These are phyloP conservation scores for Acanthosoma haemorrhoidale DNA, from an alignment of 2,888 invertebrate species.

Conservation along the genomic window DNA sequence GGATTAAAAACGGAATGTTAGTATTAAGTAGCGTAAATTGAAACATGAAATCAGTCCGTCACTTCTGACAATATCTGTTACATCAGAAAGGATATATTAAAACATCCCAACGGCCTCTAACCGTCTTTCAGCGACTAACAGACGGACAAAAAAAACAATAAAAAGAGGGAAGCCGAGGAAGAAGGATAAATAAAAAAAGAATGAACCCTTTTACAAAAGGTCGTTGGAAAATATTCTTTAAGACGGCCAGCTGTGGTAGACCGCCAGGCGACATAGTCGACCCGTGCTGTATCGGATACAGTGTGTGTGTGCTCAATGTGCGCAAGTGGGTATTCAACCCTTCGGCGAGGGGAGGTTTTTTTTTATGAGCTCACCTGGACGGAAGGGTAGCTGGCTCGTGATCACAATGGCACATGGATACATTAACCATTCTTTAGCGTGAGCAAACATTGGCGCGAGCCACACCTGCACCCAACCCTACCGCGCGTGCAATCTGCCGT, in stretches of 20 bases:
- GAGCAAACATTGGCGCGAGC: not conserved
- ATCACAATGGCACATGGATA: not conserved
- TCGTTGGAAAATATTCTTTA: not conserved
- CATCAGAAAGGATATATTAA: not conserved
- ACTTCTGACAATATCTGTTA: not conserved
- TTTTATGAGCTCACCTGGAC: too few species aligned
- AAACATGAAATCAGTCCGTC: too few species aligned
- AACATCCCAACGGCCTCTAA: not conserved
- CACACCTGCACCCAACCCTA: not conserved
- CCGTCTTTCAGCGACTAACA: not conserved
- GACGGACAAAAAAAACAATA: not conserved
- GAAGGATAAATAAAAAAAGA: conserved; percentile 5
- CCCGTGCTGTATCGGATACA: conserved; percentile 1
- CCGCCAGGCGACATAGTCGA: too few species aligned
- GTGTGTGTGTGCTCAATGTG: too few species aligned
- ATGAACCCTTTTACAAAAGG: not conserved
- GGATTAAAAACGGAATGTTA: too few species aligned
- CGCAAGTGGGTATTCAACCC: not conserved
- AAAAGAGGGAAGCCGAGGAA: not conserved
- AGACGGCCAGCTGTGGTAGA: not conserved
- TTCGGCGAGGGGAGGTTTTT: too few species aligned
- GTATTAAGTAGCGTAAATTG: too few species aligned
- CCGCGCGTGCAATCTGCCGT: not conserved
- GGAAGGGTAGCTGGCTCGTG: not conserved
- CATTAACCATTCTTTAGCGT: not conserved